Evolutionary conservation across 1,140 invertebrate genomes (phyloP).

Genomic region (Drosophila elegans): DNA sequence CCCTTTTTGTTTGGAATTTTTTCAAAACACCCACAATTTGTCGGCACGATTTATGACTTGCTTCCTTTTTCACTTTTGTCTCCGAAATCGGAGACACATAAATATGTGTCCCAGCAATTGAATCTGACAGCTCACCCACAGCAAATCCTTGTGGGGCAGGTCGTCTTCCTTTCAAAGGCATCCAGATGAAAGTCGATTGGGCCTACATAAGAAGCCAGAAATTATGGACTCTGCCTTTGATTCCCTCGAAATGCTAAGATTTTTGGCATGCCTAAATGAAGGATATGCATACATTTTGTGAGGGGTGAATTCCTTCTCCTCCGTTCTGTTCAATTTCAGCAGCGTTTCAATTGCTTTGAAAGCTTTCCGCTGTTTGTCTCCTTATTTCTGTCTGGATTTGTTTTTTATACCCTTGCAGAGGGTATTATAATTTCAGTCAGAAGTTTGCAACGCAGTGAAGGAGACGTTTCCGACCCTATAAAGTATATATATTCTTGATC

Average conservation of each 20-base stretch:
- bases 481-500: too few species aligned
- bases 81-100: too few species aligned
- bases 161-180: slow-evolving; percentile 2
- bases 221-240: slow-evolving; percentile 26
- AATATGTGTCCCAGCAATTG: slow-evolving; percentile 30
- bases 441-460: too few species aligned
- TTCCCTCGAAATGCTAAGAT: slow-evolving; percentile 22
- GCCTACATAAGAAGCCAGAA: slow-evolving; percentile 2
- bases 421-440: too few species aligned
- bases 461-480: too few species aligned
- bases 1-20: slow-evolving; percentile 10
- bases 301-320: background rate
- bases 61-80: slow-evolving; percentile 2
- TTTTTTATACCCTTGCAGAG: too few species aligned
- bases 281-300: slow-evolving; percentile 33
- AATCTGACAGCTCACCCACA: slow-evolving; percentile 34
- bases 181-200: slow-evolving; percentile 4
- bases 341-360: slow-evolving; percentile 37
- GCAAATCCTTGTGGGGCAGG: slow-evolving; percentile 29
- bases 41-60: slow-evolving; percentile 35
- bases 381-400: slow-evolving; percentile 1
- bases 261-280: slow-evolving; percentile 14
- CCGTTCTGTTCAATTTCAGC: slow-evolving; percentile 8
- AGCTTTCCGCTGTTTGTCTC: slow-evolving; percentile 28
- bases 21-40: slow-evolving; percentile 22